Conservation (phyloP, 2,797 vertebrate species). For the Labeo calbasu region DNA sequence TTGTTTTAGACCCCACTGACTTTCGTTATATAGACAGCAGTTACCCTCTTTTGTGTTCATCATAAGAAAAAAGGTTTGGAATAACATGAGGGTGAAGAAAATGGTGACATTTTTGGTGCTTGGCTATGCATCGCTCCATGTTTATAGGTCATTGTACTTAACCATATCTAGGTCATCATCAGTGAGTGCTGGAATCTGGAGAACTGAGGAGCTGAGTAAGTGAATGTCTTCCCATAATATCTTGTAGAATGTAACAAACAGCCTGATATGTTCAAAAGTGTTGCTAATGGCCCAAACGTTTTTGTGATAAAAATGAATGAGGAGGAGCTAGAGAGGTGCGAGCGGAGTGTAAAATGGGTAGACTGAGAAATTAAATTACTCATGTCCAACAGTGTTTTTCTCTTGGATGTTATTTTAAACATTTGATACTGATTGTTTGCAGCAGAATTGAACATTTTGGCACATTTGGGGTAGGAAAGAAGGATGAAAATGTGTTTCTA, state of each 20-base stretch:
- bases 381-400: conserved; percentile 62
- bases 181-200: not conserved
- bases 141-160: conserved; percentile 8
- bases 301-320: not conserved
- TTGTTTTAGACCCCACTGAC: not conserved
- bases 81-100: not conserved
- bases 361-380: conserved; percentile 22
- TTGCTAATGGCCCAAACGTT: not conserved
- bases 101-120: not conserved
- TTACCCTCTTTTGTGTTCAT: not conserved
- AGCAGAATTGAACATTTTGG: conserved; percentile 64
- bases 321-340: not conserved
- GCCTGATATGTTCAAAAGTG: not conserved
- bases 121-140: not conserved
- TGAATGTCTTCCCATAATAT: not conserved
- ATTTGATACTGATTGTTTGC: conserved; percentile 72
- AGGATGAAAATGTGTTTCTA: conserved; percentile 82
- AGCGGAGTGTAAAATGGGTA: not conserved
- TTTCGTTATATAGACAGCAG: not conserved
- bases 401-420: conserved; percentile 74
- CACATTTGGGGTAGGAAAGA: conserved; percentile 58
- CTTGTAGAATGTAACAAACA: not conserved
- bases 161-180: conserved; percentile 3
- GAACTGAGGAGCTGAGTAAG: conserved; percentile 18
- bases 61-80: not conserved